Evolutionary conservation across 2,888 invertebrate genomes (phyloP).

Genomic region (Monochamus alternatus): DNA sequence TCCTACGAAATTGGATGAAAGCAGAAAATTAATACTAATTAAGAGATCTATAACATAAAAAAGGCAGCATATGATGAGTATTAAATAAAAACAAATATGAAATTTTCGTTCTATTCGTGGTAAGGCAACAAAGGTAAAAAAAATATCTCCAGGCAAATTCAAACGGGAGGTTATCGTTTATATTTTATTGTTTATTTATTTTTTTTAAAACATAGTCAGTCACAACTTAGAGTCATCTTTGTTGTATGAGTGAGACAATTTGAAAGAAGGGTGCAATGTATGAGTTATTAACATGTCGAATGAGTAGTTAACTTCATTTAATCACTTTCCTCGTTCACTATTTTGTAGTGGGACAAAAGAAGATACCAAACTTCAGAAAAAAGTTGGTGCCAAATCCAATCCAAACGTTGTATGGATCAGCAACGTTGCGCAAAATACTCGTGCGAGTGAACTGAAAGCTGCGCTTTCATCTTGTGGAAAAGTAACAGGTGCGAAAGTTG

Average conservation of each 20-base stretch:
- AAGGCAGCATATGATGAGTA: constrained; percentile 56
- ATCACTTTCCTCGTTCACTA: background rate
- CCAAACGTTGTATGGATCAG: constrained; percentile 94
- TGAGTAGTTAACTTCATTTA: background rate
- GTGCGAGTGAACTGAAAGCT: constrained; percentile 95
- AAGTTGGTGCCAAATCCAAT: constrained; percentile 56
- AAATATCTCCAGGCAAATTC: constrained; percentile 43
- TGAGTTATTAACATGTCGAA: constrained; percentile 14
- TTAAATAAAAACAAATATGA: constrained; percentile 22
- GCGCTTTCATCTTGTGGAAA: constrained; percentile 94
- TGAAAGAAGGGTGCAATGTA: constrained; percentile 39
- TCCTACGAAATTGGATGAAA: constrained; percentile 3
- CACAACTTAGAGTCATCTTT: constrained; percentile 45
- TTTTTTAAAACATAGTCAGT: constrained; percentile 42
- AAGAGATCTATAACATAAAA: constrained; percentile 20
- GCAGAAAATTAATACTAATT: constrained; percentile 9
- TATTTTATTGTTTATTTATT: constrained; percentile 45
- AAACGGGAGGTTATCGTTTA: constrained; percentile 49
- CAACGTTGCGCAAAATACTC: constrained; percentile 90
- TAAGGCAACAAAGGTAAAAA: constrained; percentile 48
- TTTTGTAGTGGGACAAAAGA: constrained; percentile 44
- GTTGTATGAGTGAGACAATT: constrained; percentile 43
- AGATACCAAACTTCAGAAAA: constrained; percentile 50
- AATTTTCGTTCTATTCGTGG: constrained; percentile 19
- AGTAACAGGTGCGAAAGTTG: constrained; percentile 96